Conservation (phyloP, 2,888 invertebrate species). For the Aradus depressus region DNA sequence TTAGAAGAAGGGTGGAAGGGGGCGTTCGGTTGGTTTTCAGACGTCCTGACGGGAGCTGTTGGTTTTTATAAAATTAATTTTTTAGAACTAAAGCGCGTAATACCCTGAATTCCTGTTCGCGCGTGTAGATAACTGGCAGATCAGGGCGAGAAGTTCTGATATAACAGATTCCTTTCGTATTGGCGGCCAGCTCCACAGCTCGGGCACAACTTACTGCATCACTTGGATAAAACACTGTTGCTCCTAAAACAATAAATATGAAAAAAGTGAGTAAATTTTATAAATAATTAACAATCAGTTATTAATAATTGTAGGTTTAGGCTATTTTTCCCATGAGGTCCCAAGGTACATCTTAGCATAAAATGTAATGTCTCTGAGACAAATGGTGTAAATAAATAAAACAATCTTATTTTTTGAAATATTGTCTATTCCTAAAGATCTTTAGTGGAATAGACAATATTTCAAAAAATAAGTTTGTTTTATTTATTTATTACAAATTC, state of each 20-base stretch:
- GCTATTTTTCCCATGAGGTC: neutral
- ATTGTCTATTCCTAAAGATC: no score
- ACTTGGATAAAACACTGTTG: conserved; percentile 55
- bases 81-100: no score
- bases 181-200: conserved; percentile 90
- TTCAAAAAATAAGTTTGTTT: no score
- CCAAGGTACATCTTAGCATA: neutral
- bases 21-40: no score
- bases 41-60: no score
- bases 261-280: neutral
- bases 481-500: no score
- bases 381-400: no score
- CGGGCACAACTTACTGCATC: conserved; percentile 94
- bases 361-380: no score
- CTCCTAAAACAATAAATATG: conserved; percentile 34
- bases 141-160: conserved; percentile 91
- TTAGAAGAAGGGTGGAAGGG: no score
- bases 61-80: no score
- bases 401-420: no score
- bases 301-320: neutral
- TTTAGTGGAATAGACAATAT: no score
- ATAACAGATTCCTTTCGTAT: conserved; percentile 89
- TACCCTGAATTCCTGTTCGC: conserved; percentile 68
- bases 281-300: neutral
- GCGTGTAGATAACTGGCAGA: conserved; percentile 73